phyloP scores from a whole-genome alignment of 2,888 invertebrate species.

The Lottia gigantea region DNA sequence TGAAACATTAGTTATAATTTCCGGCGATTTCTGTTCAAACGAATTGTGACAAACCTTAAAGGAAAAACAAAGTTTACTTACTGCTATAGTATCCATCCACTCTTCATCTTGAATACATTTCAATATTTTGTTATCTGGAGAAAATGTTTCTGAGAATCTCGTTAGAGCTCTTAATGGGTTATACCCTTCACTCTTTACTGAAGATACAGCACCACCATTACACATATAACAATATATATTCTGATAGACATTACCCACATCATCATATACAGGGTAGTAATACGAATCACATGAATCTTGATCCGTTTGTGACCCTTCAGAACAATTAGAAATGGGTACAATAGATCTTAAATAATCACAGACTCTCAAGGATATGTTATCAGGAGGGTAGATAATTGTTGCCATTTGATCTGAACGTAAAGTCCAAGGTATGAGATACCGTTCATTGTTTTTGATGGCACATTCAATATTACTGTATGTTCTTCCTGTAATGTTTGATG shows the following conservation, averaged over 20 bases:
- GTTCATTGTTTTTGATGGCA: neutral
- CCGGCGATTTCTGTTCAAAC: too few species aligned
- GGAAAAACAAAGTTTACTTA: neutral
- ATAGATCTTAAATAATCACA: conserved; percentile 2
- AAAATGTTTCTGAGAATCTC: neutral
- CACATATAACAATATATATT: conserved; percentile 33
- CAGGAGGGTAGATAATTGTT: neutral
- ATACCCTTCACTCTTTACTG: neutral
- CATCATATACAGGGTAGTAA: neutral
- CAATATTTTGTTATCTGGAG: neutral
- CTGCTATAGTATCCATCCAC: conserved; percentile 5
- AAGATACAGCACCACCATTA: conserved; percentile 17
- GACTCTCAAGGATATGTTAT: conserved; percentile 1
- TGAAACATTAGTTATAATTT: too few species aligned
- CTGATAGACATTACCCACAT: conserved; percentile 18
- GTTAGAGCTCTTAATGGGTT: neutral
- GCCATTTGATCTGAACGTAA: neutral
- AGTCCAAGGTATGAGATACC: neutral
- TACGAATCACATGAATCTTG: neutral
- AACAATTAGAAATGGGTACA: conserved; percentile 11
- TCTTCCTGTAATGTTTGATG: neutral
- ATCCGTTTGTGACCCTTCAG: neutral
- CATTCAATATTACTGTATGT: neutral
- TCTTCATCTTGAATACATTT: neutral
- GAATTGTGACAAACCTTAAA: neutral